A percentile compares a stretch with the other conserved stretches of the same genome.
These are phyloP conservation scores for Limulus polyphemus DNA, from an alignment of 2,888 invertebrate species.

Conservation along the genomic window DNA sequence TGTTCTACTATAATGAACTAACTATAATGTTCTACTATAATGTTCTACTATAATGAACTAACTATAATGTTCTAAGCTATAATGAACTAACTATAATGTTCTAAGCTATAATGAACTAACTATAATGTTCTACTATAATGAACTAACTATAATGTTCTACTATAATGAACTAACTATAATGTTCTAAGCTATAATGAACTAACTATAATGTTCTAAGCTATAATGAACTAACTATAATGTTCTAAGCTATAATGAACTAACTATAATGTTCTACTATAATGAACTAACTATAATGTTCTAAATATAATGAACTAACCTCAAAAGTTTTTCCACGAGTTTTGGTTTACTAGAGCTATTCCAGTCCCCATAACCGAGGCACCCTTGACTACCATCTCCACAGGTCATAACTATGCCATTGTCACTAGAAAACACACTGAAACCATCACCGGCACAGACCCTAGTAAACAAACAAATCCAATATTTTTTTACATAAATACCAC, in stretches of 20 bases:
- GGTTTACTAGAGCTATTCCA: constrained; percentile 46
- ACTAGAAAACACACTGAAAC: constrained; percentile 53
- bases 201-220: constrained; percentile 30
- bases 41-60: no score
- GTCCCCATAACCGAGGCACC: constrained; percentile 52
- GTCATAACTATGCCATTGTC: constrained; percentile 54
- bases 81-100: constrained; percentile 28
- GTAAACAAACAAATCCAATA: constrained; percentile 5
- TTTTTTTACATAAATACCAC: not conserved
- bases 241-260: constrained; percentile 22
- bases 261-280: constrained; percentile 21
- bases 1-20: not conserved
- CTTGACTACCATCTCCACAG: constrained; percentile 51
- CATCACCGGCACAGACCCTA: constrained; percentile 50
- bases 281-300: constrained; percentile 29
- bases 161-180: no score
- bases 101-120: no score
- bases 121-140: no score
- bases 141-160: constrained; percentile 29
- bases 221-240: no score
- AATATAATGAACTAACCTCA: constrained; percentile 32
- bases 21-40: no score
- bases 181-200: not conserved
- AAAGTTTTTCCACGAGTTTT: constrained; percentile 43
- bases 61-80: no score